Evolutionary conservation across 2,888 invertebrate species (phyloP).

Genomic region (Drosophila nr. perissopoda): DNA sequence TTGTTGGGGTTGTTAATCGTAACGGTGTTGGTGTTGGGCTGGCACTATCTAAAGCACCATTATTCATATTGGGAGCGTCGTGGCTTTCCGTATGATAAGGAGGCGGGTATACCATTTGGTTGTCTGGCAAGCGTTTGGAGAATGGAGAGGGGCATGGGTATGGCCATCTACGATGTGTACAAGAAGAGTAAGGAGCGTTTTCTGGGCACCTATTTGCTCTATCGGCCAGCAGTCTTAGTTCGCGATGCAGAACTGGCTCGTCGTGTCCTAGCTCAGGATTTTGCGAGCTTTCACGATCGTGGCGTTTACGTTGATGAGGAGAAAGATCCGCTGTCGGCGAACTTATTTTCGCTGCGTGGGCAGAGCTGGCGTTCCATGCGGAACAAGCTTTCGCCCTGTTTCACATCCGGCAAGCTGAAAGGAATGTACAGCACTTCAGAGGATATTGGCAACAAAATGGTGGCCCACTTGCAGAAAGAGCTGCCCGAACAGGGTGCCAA

Average conservation of each 20-base stretch:
- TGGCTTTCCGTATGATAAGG: conserved; percentile 86
- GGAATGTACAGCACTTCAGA: conserved; percentile 87
- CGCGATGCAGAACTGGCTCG: conserved; percentile 88
- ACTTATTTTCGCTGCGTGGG: conserved; percentile 81
- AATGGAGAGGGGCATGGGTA: conserved; percentile 87
- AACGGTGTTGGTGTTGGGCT: conserved; percentile 39
- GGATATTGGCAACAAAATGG: conserved; percentile 86
- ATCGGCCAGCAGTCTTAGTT: conserved; percentile 87
- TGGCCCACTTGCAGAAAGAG: conserved; percentile 83
- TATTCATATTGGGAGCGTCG: conserved; percentile 86
- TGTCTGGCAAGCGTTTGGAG: conserved; percentile 87
- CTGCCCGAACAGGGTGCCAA: conserved; percentile 76
- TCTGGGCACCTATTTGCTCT: conserved; percentile 88
- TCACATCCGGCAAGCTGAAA: conserved; percentile 89
- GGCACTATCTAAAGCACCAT: conserved; percentile 62
- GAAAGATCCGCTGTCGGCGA: conserved; percentile 87
- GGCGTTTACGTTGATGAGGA: conserved; percentile 87
- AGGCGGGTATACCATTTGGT: conserved; percentile 87
- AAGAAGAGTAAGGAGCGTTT: conserved; percentile 81
- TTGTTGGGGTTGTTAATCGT: conserved; percentile 18
- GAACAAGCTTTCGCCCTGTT: conserved; percentile 88
- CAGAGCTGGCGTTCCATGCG: conserved; percentile 88
- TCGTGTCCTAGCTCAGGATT: conserved; percentile 87
- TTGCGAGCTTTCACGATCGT: conserved; percentile 88
- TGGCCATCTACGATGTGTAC: conserved; percentile 87